These are phyloP conservation scores for Sinocyclocheilus anshuiensis DNA, from an alignment of 2,113 vertebrate species.

Conservation along the genomic window DNA sequence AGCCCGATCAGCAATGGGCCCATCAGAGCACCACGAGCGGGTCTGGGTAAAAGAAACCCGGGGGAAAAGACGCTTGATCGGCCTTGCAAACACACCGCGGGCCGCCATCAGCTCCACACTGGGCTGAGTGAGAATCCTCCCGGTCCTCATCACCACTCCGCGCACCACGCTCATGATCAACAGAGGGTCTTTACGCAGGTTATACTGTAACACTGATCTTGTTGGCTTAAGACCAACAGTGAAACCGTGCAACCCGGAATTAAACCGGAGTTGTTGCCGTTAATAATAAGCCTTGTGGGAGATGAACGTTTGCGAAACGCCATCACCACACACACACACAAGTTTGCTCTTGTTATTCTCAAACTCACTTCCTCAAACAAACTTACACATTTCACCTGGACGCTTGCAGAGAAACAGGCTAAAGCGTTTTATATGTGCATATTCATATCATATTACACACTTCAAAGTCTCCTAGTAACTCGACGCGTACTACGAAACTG, in stretches of 20 bases:
- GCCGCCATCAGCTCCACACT: not conserved
- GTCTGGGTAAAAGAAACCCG: constrained; percentile 9
- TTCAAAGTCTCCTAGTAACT: not conserved
- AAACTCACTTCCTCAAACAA: not conserved
- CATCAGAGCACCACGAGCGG: constrained; percentile 50
- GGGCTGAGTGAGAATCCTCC: not conserved
- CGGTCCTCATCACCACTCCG: not conserved
- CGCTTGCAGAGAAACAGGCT: not conserved
- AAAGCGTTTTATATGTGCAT: not conserved
- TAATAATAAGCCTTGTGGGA: constrained; percentile 30
- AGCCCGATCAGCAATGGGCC: not conserved
- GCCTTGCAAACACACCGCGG: not conserved
- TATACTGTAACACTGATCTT: not conserved
- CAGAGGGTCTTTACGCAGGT: not conserved
- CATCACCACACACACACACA: not conserved
- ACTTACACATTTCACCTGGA: not conserved
- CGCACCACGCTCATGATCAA: not conserved
- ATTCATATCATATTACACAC: not conserved
- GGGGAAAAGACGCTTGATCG: constrained; percentile 25
- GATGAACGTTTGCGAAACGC: not conserved
- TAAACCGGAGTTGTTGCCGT: constrained; percentile 2
- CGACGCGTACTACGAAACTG: not conserved
- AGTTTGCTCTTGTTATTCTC: not conserved
- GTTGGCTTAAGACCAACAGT: not conserved
- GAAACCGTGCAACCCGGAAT: constrained; percentile 20